Evolutionary conservation across 1,140 invertebrate genomes (phyloP), one percentile per base, ranked within the genome.

Genomic region (Cepaea nemoralis): DNA sequence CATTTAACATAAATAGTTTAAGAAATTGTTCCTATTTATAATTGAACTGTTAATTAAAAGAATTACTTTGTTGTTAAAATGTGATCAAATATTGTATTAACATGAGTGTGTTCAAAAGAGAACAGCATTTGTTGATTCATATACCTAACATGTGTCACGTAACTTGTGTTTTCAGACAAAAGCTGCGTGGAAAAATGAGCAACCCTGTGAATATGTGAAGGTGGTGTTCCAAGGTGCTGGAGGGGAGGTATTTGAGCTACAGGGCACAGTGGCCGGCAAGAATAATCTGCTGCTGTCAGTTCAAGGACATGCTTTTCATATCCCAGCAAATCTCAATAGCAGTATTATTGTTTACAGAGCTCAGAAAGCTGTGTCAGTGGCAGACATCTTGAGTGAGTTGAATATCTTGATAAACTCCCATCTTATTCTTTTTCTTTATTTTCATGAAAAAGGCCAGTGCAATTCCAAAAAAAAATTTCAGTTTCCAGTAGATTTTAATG

Each of bases 131-230:
- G n/a, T n/a, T n/a, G n/a, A n/a, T n/a, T n/a, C n/a, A n/a, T n/a
- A n/a, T n/a, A n/a, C n/a, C n/a, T n/a, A n/a, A n/a, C n/a, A n/a
- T n/a, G n/a, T n/a, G n/a, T n/a, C n/a, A n/a, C n/a, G n/a, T n/a
- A n/a, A n/a, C n/a, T n/a, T n/a, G n/a, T 73, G 33, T 33, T 19
- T 19, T 0, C 59, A 80, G 78, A 73, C 69, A 66, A 80, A 63
- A 70, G 48, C 78, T 12, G 37, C 78, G 0, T 71, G 48, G 22
- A 78, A 69, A 35, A 27, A 40, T 3, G 24, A 45, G 19, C 10
- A 1, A 0, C 27, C 19, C 12, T 1, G 24, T 45, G 67, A 55
- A 27, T 55, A 8, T 22, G 69, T 80, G 19, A 70, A 1, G 1
- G 69, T 80, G 0, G 78, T 50, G 33, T 59, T 80, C 27, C 39